Conservation (phyloP, 2,888 invertebrate species). For the Sialis fuliginosa region DNA sequence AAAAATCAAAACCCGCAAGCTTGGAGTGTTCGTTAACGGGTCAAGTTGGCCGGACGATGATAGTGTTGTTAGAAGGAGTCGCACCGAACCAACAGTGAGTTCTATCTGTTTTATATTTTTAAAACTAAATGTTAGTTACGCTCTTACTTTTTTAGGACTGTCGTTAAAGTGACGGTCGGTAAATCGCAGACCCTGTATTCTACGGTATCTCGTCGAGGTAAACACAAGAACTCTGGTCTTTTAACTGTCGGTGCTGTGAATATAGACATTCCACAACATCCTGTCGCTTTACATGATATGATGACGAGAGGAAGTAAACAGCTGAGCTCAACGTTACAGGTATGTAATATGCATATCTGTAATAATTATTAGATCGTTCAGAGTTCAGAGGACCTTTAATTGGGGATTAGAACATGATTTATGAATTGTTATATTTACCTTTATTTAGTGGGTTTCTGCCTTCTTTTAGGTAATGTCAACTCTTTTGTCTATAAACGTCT, state of each 20-base stretch:
- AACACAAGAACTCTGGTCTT: constrained; percentile 65
- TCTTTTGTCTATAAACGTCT: no score
- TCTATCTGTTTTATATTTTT: constrained; percentile 1
- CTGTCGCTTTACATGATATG: constrained; percentile 94
- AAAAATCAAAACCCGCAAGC: constrained; percentile 52
- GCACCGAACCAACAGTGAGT: constrained; percentile 76
- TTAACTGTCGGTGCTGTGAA: constrained; percentile 77
- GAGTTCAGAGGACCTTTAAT: background rate
- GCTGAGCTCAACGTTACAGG: constrained; percentile 80
- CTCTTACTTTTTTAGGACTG: constrained; percentile 42
- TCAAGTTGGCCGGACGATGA: constrained; percentile 82
- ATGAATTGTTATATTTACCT: constrained; percentile 3
- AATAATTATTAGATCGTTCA: background rate
- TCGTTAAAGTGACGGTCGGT: constrained; percentile 82
- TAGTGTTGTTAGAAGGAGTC: constrained; percentile 77
- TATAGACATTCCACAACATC: constrained; percentile 95
- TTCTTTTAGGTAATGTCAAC: no score
- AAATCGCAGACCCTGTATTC: constrained; percentile 87
- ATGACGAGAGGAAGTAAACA: constrained; percentile 90
- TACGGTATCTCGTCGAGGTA: constrained; percentile 54
- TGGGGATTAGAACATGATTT: no score
- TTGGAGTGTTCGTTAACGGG: constrained; percentile 70
- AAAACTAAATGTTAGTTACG: background rate
- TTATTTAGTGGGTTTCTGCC: no score
- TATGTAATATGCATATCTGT: constrained; percentile 14